phyloP scores from a whole-genome alignment of 1,140 invertebrate genomes.

The Thrips palmi region DNA sequence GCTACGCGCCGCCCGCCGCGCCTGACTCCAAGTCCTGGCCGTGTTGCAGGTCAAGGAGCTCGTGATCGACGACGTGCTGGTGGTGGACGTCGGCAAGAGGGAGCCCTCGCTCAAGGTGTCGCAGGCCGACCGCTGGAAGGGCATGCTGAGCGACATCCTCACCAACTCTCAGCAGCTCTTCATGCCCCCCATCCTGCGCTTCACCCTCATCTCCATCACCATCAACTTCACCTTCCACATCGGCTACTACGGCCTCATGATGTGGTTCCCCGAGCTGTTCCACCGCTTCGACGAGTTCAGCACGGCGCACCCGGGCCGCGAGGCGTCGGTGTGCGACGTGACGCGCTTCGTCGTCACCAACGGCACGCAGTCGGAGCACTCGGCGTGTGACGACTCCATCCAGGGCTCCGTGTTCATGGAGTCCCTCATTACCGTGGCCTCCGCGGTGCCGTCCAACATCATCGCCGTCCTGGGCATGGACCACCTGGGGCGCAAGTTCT shows the following conservation, averaged over 20 bases:
- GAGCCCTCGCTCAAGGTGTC: neutral
- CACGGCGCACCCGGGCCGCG: slow-evolving; percentile 27
- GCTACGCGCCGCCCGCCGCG: too few relatives aligned
- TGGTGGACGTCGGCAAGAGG: slow-evolving; percentile 28
- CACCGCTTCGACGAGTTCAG: slow-evolving; percentile 66
- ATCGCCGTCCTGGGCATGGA: slow-evolving; percentile 59
- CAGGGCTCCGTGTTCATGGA: slow-evolving; percentile 62
- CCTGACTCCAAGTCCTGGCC: too few relatives aligned
- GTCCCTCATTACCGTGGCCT: slow-evolving; percentile 65
- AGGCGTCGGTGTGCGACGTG: slow-evolving; percentile 54
- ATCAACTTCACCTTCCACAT: slow-evolving; percentile 82
- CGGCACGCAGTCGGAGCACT: slow-evolving; percentile 34
- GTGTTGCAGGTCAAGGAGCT: slow-evolving; percentile 36
- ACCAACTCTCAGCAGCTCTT: slow-evolving; percentile 66
- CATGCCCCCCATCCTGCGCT: slow-evolving; percentile 54
- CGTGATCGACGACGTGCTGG: neutral
- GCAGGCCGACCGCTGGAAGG: slow-evolving; percentile 25
- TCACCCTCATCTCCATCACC: slow-evolving; percentile 62
- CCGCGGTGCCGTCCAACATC: slow-evolving; percentile 67
- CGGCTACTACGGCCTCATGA: slow-evolving; percentile 75
- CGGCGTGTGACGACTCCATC: slow-evolving; percentile 48
- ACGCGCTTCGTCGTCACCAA: slow-evolving; percentile 50
- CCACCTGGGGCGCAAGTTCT: slow-evolving; percentile 70
- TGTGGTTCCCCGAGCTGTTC: slow-evolving; percentile 83
- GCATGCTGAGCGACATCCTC: slow-evolving; percentile 53